Evolutionary conservation across 2,113 vertebrate genomes (phyloP).

Genomic region (Albula glossodonta): DNA sequence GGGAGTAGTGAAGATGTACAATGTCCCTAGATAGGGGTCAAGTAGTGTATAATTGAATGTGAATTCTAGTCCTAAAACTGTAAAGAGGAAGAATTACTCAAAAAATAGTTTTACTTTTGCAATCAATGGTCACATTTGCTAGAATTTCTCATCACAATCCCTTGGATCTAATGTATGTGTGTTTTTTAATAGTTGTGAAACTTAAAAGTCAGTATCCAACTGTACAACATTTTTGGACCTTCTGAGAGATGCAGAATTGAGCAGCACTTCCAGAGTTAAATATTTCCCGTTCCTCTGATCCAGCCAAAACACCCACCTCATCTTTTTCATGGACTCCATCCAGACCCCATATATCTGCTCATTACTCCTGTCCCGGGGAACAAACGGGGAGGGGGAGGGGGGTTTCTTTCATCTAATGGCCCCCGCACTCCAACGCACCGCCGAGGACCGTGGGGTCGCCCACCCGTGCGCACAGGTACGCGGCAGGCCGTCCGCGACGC

Average conservation of each 20-base stretch:
- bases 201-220: too few relatives aligned
- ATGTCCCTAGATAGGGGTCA: too few relatives aligned
- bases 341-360: neutral
- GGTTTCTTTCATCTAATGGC: neutral
- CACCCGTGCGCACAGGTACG: neutral
- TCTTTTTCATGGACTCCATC: neutral
- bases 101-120: neutral
- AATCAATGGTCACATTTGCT: too few relatives aligned
- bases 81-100: neutral
- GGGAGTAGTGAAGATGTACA: too few relatives aligned
- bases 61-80: neutral
- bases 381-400: neutral
- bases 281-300: neutral
- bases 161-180: too few relatives aligned
- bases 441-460: neutral
- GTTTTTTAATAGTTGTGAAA: too few relatives aligned
- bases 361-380: neutral
- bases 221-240: too few relatives aligned
- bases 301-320: neutral
- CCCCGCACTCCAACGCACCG: neutral
- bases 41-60: too few relatives aligned
- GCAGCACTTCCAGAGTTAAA: neutral
- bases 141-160: too few relatives aligned
- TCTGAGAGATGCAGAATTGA: neutral
- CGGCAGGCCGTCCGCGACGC: neutral